A percentile compares a stretch with the other conserved stretches of the same genome.
These are phyloP conservation scores for Peromyscus leucopus DNA, from an alignment of 2,113 vertebrate genomes.

Conservation along the genomic window DNA sequence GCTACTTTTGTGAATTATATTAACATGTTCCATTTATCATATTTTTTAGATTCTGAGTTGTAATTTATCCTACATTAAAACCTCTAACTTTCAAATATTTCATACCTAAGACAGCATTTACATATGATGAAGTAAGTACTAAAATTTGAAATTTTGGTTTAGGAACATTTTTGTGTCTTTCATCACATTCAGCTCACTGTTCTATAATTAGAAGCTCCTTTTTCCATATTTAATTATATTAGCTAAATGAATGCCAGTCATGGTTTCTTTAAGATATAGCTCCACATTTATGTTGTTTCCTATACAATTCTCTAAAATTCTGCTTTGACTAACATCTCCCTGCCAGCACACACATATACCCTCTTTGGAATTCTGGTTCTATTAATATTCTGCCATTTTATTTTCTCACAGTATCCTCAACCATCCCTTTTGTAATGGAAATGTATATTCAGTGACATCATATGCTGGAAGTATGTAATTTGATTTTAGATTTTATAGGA, in stretches of 20 bases:
- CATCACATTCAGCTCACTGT: not conserved
- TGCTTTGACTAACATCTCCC: not conserved
- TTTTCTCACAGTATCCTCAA: not conserved
- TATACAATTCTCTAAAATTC: not conserved
- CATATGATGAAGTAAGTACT: constrained; percentile 30
- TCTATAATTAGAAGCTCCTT: not conserved
- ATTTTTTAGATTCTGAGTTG: not conserved
- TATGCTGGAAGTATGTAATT: not conserved
- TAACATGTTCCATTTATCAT: not conserved
- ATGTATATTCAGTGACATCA: not conserved
- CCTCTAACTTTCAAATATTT: not conserved
- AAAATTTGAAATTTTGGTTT: not conserved
- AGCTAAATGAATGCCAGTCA: not conserved
- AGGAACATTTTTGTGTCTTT: not conserved
- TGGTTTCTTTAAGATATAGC: not conserved
- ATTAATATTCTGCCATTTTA: not conserved
- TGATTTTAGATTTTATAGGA: not conserved
- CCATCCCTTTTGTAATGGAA: not conserved
- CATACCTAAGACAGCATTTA: not conserved
- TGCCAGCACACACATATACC: not conserved
- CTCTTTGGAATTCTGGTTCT: constrained; percentile 9
- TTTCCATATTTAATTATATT: not conserved
- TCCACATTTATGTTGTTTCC: not conserved
- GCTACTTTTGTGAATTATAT: not conserved
- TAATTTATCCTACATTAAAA: not conserved